Evolutionary conservation across 1,140 invertebrate species (phyloP), one percentile per base, ranked within the genome.

Genomic region (Plutomurus gul): DNA sequence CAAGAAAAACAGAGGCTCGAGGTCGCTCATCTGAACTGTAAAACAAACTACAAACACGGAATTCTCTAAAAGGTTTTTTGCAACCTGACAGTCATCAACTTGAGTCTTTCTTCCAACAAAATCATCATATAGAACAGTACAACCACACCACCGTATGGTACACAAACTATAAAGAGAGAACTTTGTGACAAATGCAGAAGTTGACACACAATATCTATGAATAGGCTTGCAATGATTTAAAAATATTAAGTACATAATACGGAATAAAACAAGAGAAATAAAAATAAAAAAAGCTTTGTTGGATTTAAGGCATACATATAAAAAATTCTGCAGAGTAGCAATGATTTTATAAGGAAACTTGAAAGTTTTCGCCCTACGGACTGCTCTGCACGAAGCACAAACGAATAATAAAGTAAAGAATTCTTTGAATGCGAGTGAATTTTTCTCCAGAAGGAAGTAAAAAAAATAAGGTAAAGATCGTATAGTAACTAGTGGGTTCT

Each of bases 51-150:
- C 56, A 65, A n/a, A 33, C 25, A 65, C 36, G 27, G 56, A 65
- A 25, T 65, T 65, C 27, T 33, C 56, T 65, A 65, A 65, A 65
- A 65, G 56, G 56, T 65, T 65, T 65, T n/a, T 65, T 11, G 56
- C 25, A 65, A 65, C 56, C 30, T 65, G 56, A 65, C 56, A 25
- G 27, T 33, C 18, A 33, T 65, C 56, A 65, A 33, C 56, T 65
- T 65, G 27, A 65, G 36, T 36, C 36, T 65, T 65, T 65, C 30
- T 33, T 36, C 56, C 56, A 27, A 13, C 30, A 65, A 65, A 65
- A 30, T 36, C 56, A 65, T 36, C 56, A 36, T 65, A 30, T n/a
- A n/a, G n/a, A n/a, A n/a, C n/a, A n/a, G n/a, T n/a, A n/a, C n/a
- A n/a, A n/a, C n/a, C n/a, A n/a, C n/a, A 25, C 36, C n/a, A 18